Conservation (phyloP, 1,140 invertebrate species). For the Venturia canescens region DNA sequence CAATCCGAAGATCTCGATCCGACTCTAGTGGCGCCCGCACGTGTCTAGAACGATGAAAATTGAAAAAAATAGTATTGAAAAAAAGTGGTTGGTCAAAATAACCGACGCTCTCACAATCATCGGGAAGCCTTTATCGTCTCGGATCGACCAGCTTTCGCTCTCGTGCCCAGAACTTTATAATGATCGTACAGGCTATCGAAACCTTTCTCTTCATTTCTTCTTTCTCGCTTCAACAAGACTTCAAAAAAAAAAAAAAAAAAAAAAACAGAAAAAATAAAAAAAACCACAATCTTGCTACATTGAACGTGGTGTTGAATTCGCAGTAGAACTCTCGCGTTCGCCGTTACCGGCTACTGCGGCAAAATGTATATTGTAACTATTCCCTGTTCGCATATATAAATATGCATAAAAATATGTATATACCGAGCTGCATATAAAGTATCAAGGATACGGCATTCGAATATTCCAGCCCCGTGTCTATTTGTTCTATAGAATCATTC, state of each 20-base stretch:
- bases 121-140: conserved; percentile 26
- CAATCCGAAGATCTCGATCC: conserved; percentile 15
- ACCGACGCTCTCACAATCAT: conserved; percentile 43
- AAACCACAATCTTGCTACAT: background rate
- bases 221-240: background rate
- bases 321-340: background rate
- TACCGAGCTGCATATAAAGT: background rate
- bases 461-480: background rate
- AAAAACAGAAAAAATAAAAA: background rate
- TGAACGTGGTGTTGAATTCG: conserved; percentile 10
- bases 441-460: conserved; percentile 5
- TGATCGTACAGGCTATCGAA: background rate
- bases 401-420: background rate
- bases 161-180: conserved; percentile 21
- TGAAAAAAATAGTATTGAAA: background rate
- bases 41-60: background rate
- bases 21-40: conserved; percentile 15
- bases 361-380: background rate
- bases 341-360: conserved; percentile 7
- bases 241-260: background rate
- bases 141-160: conserved; percentile 1
- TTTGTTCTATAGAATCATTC: background rate
- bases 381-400: too few species aligned
- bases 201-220: conserved; percentile 22
- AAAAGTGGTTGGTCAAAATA: background rate